Evolutionary conservation across 2,888 invertebrate genomes (phyloP).

Genomic region (Tachina grossa): DNA sequence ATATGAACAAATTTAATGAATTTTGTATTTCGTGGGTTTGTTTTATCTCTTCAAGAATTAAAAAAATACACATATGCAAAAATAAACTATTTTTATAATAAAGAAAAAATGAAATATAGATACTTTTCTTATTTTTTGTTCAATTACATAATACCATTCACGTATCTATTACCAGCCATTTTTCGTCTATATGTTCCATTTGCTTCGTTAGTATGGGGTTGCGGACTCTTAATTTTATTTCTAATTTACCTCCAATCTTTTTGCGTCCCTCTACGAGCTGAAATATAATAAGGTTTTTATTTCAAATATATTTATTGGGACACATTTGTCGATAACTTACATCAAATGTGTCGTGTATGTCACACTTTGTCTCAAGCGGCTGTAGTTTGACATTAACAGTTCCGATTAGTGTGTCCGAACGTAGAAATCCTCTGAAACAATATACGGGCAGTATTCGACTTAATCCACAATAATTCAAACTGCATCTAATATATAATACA

Average conservation of each 20-base stretch:
- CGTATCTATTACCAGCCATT: conserved; percentile 93
- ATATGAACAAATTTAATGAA: no score
- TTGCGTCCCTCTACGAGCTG: conserved; percentile 96
- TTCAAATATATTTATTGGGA: neutral
- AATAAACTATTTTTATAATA: no score
- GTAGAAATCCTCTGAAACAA: conserved; percentile 96
- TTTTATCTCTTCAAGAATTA: no score
- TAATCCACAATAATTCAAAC: conserved; percentile 82
- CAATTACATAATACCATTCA: conserved; percentile 69
- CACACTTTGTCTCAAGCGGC: conserved; percentile 93
- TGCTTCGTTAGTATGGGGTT: conserved; percentile 95
- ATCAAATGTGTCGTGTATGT: conserved; percentile 95
- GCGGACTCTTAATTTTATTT: conserved; percentile 92
- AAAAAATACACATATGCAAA: no score
- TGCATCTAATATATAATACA: conserved; percentile 78
- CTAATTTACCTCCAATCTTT: conserved; percentile 93
- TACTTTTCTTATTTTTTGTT: neutral
- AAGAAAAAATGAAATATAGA: no score
- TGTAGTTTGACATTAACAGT: conserved; percentile 92
- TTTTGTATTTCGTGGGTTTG: no score
- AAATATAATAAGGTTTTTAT: neutral
- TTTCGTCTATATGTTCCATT: conserved; percentile 93
- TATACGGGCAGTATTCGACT: conserved; percentile 83
- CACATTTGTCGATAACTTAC: conserved; percentile 85
- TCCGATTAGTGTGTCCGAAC: conserved; percentile 93